phyloP scores from a whole-genome alignment of 1,140 invertebrate species.

The Diabrotica virgifera region DNA sequence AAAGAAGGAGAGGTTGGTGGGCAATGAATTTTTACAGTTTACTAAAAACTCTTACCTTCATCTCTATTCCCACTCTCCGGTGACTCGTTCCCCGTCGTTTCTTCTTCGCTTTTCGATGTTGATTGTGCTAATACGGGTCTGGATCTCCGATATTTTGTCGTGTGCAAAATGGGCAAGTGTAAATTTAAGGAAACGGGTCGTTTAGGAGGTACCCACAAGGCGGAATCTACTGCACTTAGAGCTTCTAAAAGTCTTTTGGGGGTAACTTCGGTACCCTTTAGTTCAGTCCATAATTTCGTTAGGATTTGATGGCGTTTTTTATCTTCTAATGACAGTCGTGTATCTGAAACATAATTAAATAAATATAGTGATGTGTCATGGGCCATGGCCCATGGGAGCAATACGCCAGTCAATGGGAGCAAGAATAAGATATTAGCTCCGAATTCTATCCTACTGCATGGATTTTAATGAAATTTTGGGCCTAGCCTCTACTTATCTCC shows the following conservation, averaged over 20 bases:
- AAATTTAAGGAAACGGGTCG: conserved; percentile 65
- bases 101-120: conserved; percentile 52
- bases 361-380: background rate
- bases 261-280: conserved; percentile 59
- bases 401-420: too few relatives aligned
- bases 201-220: conserved; percentile 60
- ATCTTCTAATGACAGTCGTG: conserved; percentile 55
- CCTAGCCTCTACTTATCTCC: too few relatives aligned
- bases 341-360: conserved; percentile 35
- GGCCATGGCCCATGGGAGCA: too few relatives aligned
- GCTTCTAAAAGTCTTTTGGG: conserved; percentile 57
- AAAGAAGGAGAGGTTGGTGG: too few relatives aligned
- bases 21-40: too few relatives aligned
- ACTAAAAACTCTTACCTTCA: conserved; percentile 53
- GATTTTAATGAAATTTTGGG: too few relatives aligned
- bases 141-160: conserved; percentile 48
- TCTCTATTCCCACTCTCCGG: conserved; percentile 74
- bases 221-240: conserved; percentile 58
- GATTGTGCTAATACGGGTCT: conserved; percentile 43
- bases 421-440: too few relatives aligned
- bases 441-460: too few relatives aligned
- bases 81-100: conserved; percentile 62
- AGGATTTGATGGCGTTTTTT: conserved; percentile 59
- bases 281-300: conserved; percentile 59
- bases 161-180: conserved; percentile 56